Base-by-base conservation (phyloP, 2,888 invertebrate genomes). In the Epirrhoe alternata region DNA sequence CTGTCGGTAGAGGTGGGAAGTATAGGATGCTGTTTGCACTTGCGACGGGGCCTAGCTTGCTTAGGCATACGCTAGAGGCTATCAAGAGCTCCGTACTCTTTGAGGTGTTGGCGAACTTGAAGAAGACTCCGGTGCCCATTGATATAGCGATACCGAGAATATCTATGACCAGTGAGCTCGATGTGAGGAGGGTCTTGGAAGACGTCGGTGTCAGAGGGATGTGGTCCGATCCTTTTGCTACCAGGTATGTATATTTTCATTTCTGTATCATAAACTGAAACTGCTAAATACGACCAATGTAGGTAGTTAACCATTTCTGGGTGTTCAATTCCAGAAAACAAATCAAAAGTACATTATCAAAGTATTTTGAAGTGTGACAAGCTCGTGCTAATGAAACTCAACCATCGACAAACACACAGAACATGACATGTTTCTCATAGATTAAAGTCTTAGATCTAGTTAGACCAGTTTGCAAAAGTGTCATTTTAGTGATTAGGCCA, bases 61-160 rank as follows among this genome's bases (percentile, higher is more conserved):
- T 47, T 8, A 55, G 16, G n/a, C 33, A 5, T 5, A 67, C 53
- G 56, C 66, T 82, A 7, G 66, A 73, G 0, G 24, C 69, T 1
- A 73, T 82, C 54, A 71, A 74, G 35, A 70, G 72, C 1, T 71
- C 77, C 5, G 8, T 70, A 0, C 64, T 80, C 16, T 30, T 74
- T 14, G 77, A 81, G 16, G 71, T 76, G 30, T 71, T 81, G 42
- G 73, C 74, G 8, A 60, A 64, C 30, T 59, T 82, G 42, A 63
- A 74, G 33, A 68, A 72, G 63, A 84, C 77, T 69, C 16, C 69
- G 38, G 61, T 77, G 6, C 80, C 84, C 0, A 60, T 85, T 1
- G 78, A 82, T 3, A 64, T 85, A 1, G 77, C 75, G 1, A 69
- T 85, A 10, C 85, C 85, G 1, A 77, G 69, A 59, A 74, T 83